Base-by-base conservation (phyloP, 2,113 vertebrate genomes). In the Donacobius atricapilla region DNA sequence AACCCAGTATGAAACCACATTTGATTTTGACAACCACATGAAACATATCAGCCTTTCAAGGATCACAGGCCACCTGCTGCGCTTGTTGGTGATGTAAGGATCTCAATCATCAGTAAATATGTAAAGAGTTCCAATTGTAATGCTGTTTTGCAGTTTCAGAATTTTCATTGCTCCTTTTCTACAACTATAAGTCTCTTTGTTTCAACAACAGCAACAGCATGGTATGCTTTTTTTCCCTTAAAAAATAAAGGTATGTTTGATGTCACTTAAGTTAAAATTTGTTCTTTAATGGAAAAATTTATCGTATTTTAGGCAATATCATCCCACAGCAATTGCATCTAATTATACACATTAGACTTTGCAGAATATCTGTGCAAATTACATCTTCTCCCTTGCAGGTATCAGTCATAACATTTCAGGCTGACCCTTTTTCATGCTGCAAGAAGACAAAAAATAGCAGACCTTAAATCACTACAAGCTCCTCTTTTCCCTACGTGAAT, bases 251-350 rank as follows among this genome's bases (percentile, higher is more conserved):
- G 40, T 45, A 15, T 7, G 13, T 81, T 94, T 96, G 89, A 96
- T 93, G 96, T 94, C 63, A 86, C 17, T 93, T 85, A 89, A 70
- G 33, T 77, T 73, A 81, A 96, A 96, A 96, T 94, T 82, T 92
- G n/a, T 86, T 96, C 85, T 64, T 51, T 80, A 79, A 90, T 92
- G 60, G 72, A 93, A 96, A 95, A 94, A 91, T 22, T 33, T 45
- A 81, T 94, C 47, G 70, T 91, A 95, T 93, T 87, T 92, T 87
- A 92, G 48, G 89, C 42, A 37, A 47, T 92, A 93, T 86, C 53
- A 85, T 68, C 71, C 57, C 69, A 94, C 58, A 93, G 50, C 31
- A 95, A 79, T 81, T 51, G 4, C 39, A 77, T 83, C 93, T 96
- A 93, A 64, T 31, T 65, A 57, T 35, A 51, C 47, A 48, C 4